phyloP scores from a whole-genome alignment of 2,888 invertebrate genomes.

The Ornithoptera priamus region DNA sequence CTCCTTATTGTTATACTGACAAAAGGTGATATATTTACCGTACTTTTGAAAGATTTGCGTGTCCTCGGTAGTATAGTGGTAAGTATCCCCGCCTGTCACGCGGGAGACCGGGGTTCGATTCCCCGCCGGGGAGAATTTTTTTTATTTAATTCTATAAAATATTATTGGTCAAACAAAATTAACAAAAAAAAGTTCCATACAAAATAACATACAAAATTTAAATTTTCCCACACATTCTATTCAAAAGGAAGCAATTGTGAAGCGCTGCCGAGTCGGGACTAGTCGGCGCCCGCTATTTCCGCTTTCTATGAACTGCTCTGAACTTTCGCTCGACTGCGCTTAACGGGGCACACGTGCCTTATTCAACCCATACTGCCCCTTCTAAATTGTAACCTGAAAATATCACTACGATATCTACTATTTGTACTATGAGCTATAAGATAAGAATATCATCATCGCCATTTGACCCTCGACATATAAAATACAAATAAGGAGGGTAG shows the following conservation, averaged over 20 bases:
- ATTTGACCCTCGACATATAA: too few relatives aligned
- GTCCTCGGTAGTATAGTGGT: slow-evolving; percentile 81
- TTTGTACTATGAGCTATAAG: background rate
- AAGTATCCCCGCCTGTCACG: slow-evolving; percentile 81
- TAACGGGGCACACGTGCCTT: slow-evolving; percentile 16
- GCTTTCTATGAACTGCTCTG: slow-evolving; percentile 6
- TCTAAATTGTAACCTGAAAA: slow-evolving; percentile 5
- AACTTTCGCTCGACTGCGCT: slow-evolving; percentile 12
- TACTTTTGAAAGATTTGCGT: background rate
- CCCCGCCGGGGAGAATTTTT: slow-evolving; percentile 63
- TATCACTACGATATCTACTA: background rate
- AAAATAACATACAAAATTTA: background rate
- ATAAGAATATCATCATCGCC: too few relatives aligned
- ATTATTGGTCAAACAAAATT: background rate
- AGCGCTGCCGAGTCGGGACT: background rate
- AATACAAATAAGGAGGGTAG: too few relatives aligned
- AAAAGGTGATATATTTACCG: background rate
- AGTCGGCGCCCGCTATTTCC: slow-evolving; percentile 13
- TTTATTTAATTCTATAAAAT: background rate
- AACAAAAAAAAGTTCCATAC: background rate
- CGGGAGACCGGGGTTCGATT: slow-evolving; percentile 81
- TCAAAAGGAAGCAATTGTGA: slow-evolving; percentile 1
- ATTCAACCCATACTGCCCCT: slow-evolving; percentile 10
- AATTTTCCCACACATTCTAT: slow-evolving; percentile 1
- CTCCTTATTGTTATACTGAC: background rate